phyloP scores from a whole-genome alignment of 2,797 vertebrate species.

The Neostethus bicornis region DNA sequence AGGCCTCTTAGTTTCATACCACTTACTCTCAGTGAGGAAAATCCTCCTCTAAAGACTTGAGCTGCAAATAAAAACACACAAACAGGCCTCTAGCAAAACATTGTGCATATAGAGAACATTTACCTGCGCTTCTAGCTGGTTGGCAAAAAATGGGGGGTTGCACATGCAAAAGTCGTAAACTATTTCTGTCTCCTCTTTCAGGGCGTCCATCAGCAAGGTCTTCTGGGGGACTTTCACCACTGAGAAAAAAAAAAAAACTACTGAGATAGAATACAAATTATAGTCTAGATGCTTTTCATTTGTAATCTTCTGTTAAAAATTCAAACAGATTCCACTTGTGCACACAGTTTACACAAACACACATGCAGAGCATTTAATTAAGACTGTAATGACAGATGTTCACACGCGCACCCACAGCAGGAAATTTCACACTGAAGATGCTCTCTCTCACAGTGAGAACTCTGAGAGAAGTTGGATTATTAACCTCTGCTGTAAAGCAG shows the following conservation, averaged over 20 bases:
- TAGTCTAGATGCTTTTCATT: background rate
- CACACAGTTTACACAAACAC: background rate
- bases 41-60: background rate
- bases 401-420: background rate
- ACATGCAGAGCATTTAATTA: background rate
- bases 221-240: conserved; percentile 99
- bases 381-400: background rate
- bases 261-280: background rate
- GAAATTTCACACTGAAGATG: background rate
- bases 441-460: background rate
- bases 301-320: too few relatives aligned
- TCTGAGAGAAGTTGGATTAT: background rate
- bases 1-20: conserved; percentile 29
- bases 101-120: background rate
- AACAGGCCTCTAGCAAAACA: background rate
- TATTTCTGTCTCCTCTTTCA: conserved; percentile 95
- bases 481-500: background rate
- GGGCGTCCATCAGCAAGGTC: conserved; percentile 96
- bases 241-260: conserved; percentile 52
- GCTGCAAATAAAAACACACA: background rate
- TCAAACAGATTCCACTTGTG: too few relatives aligned
- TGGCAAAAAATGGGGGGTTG: conserved; percentile 98
- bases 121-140: conserved; percentile 96
- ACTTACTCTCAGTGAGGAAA: conserved; percentile 8
- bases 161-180: conserved; percentile 99